These are phyloP conservation scores for Kryphioiulus occultus DNA, from an alignment of 2,888 invertebrate species.

Conservation along the genomic window DNA sequence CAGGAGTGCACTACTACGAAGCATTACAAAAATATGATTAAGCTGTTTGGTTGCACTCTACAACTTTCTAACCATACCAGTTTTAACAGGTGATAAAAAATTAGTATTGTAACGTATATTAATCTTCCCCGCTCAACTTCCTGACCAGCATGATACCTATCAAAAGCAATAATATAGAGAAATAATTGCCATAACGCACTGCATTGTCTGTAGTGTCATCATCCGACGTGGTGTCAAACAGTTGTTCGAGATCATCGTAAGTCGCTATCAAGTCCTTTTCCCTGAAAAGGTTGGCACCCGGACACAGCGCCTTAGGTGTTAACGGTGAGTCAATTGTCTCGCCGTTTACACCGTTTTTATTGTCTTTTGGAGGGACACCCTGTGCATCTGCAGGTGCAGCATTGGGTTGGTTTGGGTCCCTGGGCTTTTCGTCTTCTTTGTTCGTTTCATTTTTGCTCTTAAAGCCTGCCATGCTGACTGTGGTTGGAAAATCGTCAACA, in stretches of 20 bases:
- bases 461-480: constrained; percentile 64
- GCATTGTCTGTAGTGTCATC: constrained; percentile 76
- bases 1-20: too few species aligned
- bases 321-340: constrained; percentile 53
- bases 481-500: constrained; percentile 69
- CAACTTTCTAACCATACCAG: too few species aligned
- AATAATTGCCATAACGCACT: neutral
- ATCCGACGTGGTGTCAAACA: constrained; percentile 92
- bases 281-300: constrained; percentile 74
- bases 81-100: too few species aligned
- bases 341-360: constrained; percentile 30
- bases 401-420: neutral
- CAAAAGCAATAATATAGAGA: neutral
- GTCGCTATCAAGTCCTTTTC: constrained; percentile 89
- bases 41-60: too few species aligned
- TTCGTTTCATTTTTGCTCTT: constrained; percentile 60
- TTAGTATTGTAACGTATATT: too few species aligned
- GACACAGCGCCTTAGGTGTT: constrained; percentile 54
- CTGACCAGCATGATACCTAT: neutral
- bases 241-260: constrained; percentile 89
- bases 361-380: constrained; percentile 47
- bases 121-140: neutral
- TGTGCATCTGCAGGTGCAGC: neutral
- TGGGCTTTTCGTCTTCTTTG: constrained; percentile 49
- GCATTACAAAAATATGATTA: too few species aligned